Evolutionary conservation across 64 coral and sea anemone species (phyloP), one percentile per base, ranked within the genome.

Genomic region (Cladopsammia gracilis): DNA sequence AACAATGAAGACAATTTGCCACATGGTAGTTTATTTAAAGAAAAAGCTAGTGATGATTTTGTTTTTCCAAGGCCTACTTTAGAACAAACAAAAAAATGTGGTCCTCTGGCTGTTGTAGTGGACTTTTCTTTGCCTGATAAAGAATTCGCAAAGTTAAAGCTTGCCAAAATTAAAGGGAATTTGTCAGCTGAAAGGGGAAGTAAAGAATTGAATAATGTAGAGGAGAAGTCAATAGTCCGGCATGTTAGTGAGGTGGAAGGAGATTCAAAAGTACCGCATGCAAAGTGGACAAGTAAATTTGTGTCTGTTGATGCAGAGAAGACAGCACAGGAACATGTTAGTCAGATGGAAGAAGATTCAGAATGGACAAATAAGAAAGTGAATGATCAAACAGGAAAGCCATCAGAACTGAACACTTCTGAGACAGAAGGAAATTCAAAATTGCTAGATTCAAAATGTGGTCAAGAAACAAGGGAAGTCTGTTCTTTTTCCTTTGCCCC

Each of bases 121-220:
- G 96, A 98, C 62, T 98, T 98, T 91, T 90, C 92, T 51, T 88
- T 98, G 26, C 96, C 96, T 42, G 96, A 98, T 75, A 91, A 94
- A 76, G 92, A 98, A 59, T 98, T 91, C 91, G 96, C 88, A 12
- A 98, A 98, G 80, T 42, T 98, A 14, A 98, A 98, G 87, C 96
- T 98, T 26, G 91, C 87, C 15, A 98, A 94, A 23, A 94, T 98
- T 34, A 98, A 91, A 62, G 69, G 53, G 25, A 44, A 66, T 25
- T 92, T 65, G 78, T 20, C 71, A 58, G 79, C 34, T 43, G 68
- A 82, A 2, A 84, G 62, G 80, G 20, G 8, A 13, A 50, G 19
- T 45, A 84, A 20, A 22, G 16, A 24, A 4, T 18, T 48, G 16
- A 84, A 62, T 67, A 6, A 48, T 14, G 45, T 15, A 75, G 45